A percentile compares a stretch with the other conserved stretches of the same genome.
Conservation (phyloP, 2,888 invertebrate genomes). For the Rhagium mordax region DNA sequence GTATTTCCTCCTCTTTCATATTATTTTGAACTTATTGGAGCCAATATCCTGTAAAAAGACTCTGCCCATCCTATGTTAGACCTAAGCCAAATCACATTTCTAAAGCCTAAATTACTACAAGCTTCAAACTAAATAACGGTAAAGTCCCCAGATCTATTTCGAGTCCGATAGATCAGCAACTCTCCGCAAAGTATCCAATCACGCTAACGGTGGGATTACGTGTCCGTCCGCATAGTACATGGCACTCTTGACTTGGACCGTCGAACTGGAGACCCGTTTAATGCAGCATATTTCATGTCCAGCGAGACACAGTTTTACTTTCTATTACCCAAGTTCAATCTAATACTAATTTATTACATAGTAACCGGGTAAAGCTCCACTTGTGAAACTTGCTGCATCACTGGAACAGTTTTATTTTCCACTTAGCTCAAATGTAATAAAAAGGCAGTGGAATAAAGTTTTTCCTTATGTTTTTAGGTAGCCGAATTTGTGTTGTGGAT, state of each 20-base stretch:
- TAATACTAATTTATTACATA: slow-evolving; percentile 33
- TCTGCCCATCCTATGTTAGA: slow-evolving; percentile 37
- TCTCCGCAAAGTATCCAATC: slow-evolving; percentile 60
- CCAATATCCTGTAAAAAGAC: slow-evolving; percentile 39
- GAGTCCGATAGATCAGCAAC: slow-evolving; percentile 59
- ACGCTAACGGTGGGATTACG: slow-evolving; percentile 58
- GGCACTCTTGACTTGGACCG: slow-evolving; percentile 26
- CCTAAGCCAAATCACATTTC: slow-evolving; percentile 52
- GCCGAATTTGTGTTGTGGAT: not conserved
- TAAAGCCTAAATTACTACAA: slow-evolving; percentile 57
- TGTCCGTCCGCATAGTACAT: slow-evolving; percentile 42
- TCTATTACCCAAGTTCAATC: slow-evolving; percentile 35
- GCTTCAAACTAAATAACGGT: slow-evolving; percentile 57
- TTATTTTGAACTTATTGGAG: slow-evolving; percentile 19
- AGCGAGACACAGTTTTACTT: slow-evolving; percentile 32
- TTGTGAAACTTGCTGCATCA: slow-evolving; percentile 48
- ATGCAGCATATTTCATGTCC: slow-evolving; percentile 31
- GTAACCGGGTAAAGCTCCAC: slow-evolving; percentile 25
- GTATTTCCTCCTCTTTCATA: slow-evolving; percentile 14
- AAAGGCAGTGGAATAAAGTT: not conserved
- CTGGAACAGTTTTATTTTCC: slow-evolving; percentile 47
- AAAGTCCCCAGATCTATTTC: slow-evolving; percentile 56
- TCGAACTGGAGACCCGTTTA: slow-evolving; percentile 12
- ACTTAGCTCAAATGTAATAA: slow-evolving; percentile 8
- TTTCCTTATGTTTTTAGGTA: not conserved